Base-by-base conservation (phyloP, 2,888 invertebrate species). In the Branchipolynoe longqiensis region DNA sequence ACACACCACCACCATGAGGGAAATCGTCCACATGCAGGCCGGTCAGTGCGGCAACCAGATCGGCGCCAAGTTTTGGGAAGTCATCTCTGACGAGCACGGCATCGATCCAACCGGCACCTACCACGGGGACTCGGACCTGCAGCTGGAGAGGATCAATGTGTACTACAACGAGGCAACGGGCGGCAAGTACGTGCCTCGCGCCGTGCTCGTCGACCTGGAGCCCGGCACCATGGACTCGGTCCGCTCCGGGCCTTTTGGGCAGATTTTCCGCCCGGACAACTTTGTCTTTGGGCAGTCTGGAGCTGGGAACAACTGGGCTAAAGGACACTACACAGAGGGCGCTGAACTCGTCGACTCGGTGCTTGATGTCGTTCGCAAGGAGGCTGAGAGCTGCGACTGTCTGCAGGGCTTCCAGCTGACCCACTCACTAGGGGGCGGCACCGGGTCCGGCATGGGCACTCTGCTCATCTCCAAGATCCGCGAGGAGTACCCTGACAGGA, bases 141-240 rank as follows among this genome's bases (percentile, higher is more conserved):
- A 90, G 84, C 78, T 89, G 40, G 89, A 89, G 83, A 69, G 90
- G 31, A 89, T 90, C 56, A 96, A 96, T 92, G 97, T 98, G 83
- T 98, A 98, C 94, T 98, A 97, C 95, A 97, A 97, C 95, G 97
- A 97, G 95, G 97, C 97, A 8, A 86, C 86, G 31, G 85, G 88
- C 38, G 97, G 97, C 91, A 98, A 98, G 94, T 98, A 98, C 94
- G 98, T 98, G 86, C 98, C 98, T 22, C 95, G 98, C 89, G 97
- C 98, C 91, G 96, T 98, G 93, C 95, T 98, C 87, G 97, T 98
- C 89, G 98, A 98, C 93, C 95, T 98, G 93, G 98, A 98, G 94
- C 98, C 98, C 81, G 98, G 98, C 89, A 98, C 98, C 91, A 98
- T 98, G 98, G 98, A 98, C 94, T 97, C 98, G 0, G 98, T 98